phyloP scores from a whole-genome alignment of 2,797 vertebrate genomes.

The Dipus sagitta region DNA sequence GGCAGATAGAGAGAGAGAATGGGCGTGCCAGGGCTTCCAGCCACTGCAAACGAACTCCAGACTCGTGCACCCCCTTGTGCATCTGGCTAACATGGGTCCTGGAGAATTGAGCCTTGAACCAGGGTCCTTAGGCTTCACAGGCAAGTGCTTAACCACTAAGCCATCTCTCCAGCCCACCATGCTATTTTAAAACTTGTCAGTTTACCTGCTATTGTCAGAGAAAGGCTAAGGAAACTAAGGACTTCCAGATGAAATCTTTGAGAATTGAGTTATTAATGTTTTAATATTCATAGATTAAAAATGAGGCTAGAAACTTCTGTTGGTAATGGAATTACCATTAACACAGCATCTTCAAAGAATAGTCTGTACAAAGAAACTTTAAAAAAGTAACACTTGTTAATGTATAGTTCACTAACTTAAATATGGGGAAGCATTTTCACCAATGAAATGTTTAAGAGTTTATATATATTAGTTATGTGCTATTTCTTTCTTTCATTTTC shows the following conservation, averaged over 20 bases:
- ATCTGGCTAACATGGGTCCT: too few relatives aligned
- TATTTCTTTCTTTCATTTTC: neutral
- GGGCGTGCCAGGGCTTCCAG: too few relatives aligned
- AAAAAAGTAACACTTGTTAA: neutral
- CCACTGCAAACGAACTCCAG: too few relatives aligned
- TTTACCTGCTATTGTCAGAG: neutral
- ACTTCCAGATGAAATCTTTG: constrained; percentile 9
- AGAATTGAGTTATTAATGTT: neutral
- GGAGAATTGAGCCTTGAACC: too few relatives aligned
- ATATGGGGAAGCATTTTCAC: neutral
- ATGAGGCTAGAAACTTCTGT: neutral
- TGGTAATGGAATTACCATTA: neutral
- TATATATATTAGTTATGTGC: neutral
- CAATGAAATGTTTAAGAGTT: neutral
- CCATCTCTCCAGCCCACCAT: too few relatives aligned
- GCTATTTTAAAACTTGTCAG: neutral
- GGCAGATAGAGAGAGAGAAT: too few relatives aligned
- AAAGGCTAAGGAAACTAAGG: neutral
- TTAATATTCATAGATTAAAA: constrained; percentile 27
- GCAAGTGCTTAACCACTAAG: too few relatives aligned
- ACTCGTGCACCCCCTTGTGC: too few relatives aligned
- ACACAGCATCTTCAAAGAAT: neutral
- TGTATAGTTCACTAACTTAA: neutral
- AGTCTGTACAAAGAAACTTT: neutral
- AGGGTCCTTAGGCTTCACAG: too few relatives aligned